These are phyloP conservation scores for Amblyornis subalaris DNA, from an alignment of 2,113 vertebrate species.

Conservation along the genomic window DNA sequence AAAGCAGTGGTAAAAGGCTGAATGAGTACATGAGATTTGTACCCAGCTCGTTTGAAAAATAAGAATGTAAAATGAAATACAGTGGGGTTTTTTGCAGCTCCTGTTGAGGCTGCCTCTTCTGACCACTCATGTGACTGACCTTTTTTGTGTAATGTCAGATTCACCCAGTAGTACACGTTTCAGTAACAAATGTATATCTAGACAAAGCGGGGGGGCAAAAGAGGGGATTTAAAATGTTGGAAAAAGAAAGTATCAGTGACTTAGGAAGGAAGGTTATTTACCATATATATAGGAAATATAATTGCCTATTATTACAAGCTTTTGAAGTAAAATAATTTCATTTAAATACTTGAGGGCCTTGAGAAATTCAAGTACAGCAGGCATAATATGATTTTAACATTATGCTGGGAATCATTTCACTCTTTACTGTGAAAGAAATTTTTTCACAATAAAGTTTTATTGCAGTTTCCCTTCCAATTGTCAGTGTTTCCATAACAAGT, in stretches of 20 bases:
- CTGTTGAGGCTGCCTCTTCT: background rate
- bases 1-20: background rate
- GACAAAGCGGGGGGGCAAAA: background rate
- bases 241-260: background rate
- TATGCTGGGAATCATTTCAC: constrained; percentile 30
- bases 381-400: constrained; percentile 33
- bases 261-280: background rate
- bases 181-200: background rate
- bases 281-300: background rate
- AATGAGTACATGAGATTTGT: background rate
- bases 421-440: constrained; percentile 2
- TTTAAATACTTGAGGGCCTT: constrained; percentile 50
- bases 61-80: background rate
- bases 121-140: background rate
- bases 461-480: constrained; percentile 3
- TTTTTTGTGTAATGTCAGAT: background rate
- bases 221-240: background rate
- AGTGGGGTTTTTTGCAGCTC: background rate
- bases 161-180: background rate
- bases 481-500: constrained; percentile 17
- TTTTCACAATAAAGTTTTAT: background rate
- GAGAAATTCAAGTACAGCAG: constrained; percentile 14
- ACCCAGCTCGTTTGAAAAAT: background rate
- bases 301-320: constrained; percentile 32
- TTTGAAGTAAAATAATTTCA: constrained; percentile 53